A percentile compares a stretch with the other conserved stretches of the same genome.
These are phyloP conservation scores for Kuschelorhynchus macadamiae DNA, from an alignment of 2,888 invertebrate species.

Conservation along the genomic window DNA sequence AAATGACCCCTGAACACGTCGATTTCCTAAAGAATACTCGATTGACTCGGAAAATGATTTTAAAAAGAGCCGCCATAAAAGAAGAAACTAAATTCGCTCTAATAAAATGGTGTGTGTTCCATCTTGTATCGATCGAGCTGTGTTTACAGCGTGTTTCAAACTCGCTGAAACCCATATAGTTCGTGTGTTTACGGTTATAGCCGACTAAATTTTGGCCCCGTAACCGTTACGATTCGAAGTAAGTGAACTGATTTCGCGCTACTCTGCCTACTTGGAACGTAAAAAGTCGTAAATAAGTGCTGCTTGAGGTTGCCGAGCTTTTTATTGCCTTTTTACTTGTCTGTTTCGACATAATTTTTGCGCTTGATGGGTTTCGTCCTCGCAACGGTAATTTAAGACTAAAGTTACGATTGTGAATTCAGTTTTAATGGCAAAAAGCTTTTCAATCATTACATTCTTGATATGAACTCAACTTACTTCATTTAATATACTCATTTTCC, in stretches of 20 bases:
- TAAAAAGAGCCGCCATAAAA: background rate
- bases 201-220: conserved; percentile 44
- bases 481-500: no score
- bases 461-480: no score
- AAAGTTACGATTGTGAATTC: no score
- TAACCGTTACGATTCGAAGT: conserved; percentile 38
- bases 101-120: background rate
- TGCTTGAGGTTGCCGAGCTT: conserved; percentile 17
- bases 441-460: no score
- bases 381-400: no score
- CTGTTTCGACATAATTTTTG: conserved; percentile 24
- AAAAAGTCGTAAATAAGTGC: conserved; percentile 44
- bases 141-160: conserved; percentile 39
- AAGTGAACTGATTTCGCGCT: conserved; percentile 46
- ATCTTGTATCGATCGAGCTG: conserved; percentile 18
- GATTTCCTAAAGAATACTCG: no score
- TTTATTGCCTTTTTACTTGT: conserved; percentile 33
- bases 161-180: conserved; percentile 38
- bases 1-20: no score
- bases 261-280: conserved; percentile 32
- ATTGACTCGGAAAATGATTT: no score
- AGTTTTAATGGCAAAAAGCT: no score
- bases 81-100: background rate
- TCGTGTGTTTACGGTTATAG: conserved; percentile 45
- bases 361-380: background rate